These are phyloP conservation scores for Lycodopsis pacificus DNA, from an alignment of 2,797 vertebrate species.

Conservation along the genomic window DNA sequence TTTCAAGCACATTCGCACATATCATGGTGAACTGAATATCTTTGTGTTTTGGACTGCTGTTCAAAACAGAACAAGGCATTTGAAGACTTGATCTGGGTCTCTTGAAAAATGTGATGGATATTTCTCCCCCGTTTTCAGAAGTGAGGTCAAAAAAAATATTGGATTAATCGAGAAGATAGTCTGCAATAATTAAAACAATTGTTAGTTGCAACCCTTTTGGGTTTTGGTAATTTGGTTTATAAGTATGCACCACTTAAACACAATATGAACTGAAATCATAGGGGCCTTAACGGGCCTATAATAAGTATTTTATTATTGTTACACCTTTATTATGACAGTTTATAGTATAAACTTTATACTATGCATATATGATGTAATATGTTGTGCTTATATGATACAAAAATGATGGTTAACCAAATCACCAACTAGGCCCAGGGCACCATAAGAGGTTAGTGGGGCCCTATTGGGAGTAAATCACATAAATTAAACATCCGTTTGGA, in stretches of 20 bases:
- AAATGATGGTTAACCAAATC: neutral
- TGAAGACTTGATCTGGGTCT: neutral
- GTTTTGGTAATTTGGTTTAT: neutral
- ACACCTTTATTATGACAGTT: neutral
- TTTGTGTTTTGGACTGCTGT: neutral
- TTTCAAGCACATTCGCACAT: neutral
- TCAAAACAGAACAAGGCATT: neutral
- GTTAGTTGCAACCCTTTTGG: neutral
- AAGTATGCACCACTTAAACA: neutral
- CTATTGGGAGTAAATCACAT: neutral
- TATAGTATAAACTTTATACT: neutral
- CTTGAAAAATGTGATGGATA: neutral
- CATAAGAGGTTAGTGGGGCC: no score
- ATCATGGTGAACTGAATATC: neutral
- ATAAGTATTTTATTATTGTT: neutral
- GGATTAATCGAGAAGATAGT: neutral
- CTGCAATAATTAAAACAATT: rapidly evolving
- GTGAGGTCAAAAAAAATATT: neutral
- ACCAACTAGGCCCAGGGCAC: neutral
- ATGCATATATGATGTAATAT: neutral
- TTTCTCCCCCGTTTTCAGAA: neutral
- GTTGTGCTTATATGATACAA: neutral
- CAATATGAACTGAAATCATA: neutral
- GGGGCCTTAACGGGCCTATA: neutral
- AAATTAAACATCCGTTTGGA: no score